Conservation (phyloP, 2,888 invertebrate genomes). For the Polietes domitor region DNA sequence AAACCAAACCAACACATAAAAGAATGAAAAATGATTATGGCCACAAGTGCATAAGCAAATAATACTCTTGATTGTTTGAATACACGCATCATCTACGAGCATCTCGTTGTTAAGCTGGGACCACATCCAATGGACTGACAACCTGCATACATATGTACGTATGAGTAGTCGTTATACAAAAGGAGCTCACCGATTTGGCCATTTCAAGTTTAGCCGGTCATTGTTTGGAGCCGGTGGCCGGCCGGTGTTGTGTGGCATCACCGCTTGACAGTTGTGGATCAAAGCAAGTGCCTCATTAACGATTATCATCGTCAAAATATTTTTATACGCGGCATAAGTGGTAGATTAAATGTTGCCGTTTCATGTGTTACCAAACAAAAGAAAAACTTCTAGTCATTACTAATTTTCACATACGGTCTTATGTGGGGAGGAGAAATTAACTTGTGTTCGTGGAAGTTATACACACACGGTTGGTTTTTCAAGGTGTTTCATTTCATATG, state of each 20-base stretch:
- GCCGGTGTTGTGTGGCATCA: neutral
- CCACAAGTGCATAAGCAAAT: conserved; percentile 56
- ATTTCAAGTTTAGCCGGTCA: conserved; percentile 36
- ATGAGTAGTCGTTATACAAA: neutral
- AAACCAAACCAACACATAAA: neutral
- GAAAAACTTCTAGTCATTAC: neutral
- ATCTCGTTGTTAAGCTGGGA: conserved; percentile 39
- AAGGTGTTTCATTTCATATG: no score
- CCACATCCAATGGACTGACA: neutral
- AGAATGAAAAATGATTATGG: conserved; percentile 36
- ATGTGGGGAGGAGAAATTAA: no score
- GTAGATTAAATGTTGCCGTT: neutral
- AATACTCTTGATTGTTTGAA: conserved; percentile 33
- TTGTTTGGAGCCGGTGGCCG: neutral
- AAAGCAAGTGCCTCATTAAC: conserved; percentile 66
- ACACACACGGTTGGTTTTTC: no score
- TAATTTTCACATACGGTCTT: no score
- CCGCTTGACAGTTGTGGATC: conserved; percentile 66
- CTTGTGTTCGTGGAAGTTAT: no score
- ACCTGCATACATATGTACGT: neutral
- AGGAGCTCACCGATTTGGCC: conserved; percentile 16
- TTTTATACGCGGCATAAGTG: neutral
- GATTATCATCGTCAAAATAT: conserved; percentile 50
- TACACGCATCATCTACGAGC: no score
- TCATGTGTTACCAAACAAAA: neutral